These are phyloP conservation scores for Catostylus mosaicus DNA, from an alignment of 30 jellyfish, hydroid and myxozoan species.

Conservation along the genomic window DNA sequence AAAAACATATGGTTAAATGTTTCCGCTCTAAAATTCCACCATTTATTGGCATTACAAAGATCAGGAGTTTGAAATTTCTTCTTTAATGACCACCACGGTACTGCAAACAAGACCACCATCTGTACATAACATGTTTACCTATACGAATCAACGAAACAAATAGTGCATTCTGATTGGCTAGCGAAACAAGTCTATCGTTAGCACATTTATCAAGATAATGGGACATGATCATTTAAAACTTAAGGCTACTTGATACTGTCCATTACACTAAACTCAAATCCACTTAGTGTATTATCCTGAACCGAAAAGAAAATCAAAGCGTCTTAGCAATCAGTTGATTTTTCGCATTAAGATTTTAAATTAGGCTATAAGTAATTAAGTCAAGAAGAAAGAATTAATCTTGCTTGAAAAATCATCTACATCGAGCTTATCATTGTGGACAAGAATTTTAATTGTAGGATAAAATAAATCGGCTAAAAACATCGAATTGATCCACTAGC, in stretches of 20 bases:
- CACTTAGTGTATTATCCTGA: conserved; percentile 41
- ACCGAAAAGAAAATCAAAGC: conserved; percentile 56
- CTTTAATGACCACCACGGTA: too few species aligned
- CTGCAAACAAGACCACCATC: too few species aligned
- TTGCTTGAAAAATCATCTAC: conserved; percentile 59
- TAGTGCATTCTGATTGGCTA: neutral
- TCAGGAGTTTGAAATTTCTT: too few species aligned
- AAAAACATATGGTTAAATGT: too few species aligned
- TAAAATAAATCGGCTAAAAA: conserved; percentile 50
- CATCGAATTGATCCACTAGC: neutral
- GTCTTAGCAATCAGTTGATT: conserved; percentile 39
- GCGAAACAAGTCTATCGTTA: neutral
- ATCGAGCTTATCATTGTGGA: conserved; percentile 22
- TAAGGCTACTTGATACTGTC: conserved; percentile 6
- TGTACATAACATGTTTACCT: too few species aligned
- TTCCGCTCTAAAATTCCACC: too few species aligned
- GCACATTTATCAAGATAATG: conserved; percentile 27
- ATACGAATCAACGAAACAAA: neutral
- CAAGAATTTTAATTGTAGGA: conserved; percentile 44
- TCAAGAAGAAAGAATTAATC: conserved; percentile 1
- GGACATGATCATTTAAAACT: conserved; percentile 7
- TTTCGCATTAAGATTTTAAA: conserved; percentile 28
- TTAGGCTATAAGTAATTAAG: conserved; percentile 34
- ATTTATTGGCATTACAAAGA: too few species aligned
- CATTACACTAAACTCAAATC: conserved; percentile 24